These are phyloP conservation scores for Lycodopsis pacificus DNA, from an alignment of 2,797 vertebrate species.

Conservation along the genomic window DNA sequence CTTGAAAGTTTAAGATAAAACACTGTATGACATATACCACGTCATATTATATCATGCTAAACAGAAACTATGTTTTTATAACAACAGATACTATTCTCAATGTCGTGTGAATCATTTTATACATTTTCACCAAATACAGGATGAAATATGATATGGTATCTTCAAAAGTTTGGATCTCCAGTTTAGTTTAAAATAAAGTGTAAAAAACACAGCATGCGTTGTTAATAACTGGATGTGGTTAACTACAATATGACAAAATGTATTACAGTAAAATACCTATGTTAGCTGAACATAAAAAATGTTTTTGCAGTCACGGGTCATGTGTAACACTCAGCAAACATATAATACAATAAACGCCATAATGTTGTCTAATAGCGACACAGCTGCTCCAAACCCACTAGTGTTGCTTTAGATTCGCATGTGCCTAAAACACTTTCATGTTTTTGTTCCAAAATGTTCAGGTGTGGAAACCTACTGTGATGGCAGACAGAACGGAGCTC, in stretches of 20 bases:
- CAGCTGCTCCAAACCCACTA: not conserved
- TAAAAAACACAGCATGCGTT: not conserved
- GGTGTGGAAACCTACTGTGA: slow-evolving; percentile 41
- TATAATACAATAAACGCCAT: not conserved
- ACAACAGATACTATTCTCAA: not conserved
- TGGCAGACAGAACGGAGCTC: slow-evolving; percentile 27
- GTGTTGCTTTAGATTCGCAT: not conserved
- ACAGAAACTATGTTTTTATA: no score
- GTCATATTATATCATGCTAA: not conserved
- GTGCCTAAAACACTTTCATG: not conserved
- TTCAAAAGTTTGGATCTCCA: not conserved
- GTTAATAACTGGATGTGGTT: not conserved
- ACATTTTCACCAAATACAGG: not conserved
- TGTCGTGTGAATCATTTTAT: not conserved
- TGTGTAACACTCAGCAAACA: not conserved
- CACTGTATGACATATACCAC: no score
- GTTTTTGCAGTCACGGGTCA: not conserved
- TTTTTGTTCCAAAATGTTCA: slow-evolving; percentile 20
- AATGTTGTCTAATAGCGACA: not conserved
- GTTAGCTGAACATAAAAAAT: not conserved
- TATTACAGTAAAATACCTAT: rapidly evolving
- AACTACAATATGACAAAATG: not conserved
- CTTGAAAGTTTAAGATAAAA: not conserved
- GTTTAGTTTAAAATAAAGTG: not conserved
- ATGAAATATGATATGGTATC: not conserved